A percentile compares a stretch with the other conserved stretches of the same genome.
Evolutionary conservation across 2,113 vertebrate species (phyloP).

Genomic region (Oriolus oriolus): DNA sequence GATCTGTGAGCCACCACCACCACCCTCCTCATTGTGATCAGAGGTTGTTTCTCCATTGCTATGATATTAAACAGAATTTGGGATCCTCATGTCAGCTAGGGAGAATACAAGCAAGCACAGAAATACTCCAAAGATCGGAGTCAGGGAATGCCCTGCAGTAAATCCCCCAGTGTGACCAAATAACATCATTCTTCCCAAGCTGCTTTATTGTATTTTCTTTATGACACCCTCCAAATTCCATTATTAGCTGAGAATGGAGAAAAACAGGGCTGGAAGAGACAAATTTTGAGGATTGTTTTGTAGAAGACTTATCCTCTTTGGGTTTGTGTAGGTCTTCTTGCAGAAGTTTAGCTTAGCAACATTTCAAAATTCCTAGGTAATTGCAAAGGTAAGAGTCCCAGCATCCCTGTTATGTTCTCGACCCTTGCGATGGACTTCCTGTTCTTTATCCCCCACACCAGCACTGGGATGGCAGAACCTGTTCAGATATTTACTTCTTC

Average conservation of each 20-base stretch:
- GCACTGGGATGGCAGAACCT: neutral
- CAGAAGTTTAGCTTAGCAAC: neutral
- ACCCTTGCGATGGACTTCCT: neutral
- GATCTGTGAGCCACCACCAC: neutral
- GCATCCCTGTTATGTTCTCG: neutral
- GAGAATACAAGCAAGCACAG: neutral
- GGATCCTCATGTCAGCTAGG: neutral
- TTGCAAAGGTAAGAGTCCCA: neutral
- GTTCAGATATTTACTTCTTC: neutral
- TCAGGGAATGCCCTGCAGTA: neutral
- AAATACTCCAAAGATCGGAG: neutral
- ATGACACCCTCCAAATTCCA: neutral
- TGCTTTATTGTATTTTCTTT: neutral
- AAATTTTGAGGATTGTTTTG: neutral
- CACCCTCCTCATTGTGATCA: neutral
- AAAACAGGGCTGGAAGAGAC: neutral
- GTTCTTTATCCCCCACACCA: neutral
- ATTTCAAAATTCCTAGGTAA: neutral
- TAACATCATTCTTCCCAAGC: neutral
- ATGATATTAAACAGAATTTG: constrained; percentile 39
- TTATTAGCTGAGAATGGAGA: neutral
- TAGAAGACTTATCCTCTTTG: neutral
- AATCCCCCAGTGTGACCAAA: neutral
- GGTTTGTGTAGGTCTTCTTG: neutral
- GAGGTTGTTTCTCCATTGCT: constrained; percentile 65